Evolutionary conservation across 2,888 invertebrate species (phyloP).

Genomic region (Chirona hameri): DNA sequence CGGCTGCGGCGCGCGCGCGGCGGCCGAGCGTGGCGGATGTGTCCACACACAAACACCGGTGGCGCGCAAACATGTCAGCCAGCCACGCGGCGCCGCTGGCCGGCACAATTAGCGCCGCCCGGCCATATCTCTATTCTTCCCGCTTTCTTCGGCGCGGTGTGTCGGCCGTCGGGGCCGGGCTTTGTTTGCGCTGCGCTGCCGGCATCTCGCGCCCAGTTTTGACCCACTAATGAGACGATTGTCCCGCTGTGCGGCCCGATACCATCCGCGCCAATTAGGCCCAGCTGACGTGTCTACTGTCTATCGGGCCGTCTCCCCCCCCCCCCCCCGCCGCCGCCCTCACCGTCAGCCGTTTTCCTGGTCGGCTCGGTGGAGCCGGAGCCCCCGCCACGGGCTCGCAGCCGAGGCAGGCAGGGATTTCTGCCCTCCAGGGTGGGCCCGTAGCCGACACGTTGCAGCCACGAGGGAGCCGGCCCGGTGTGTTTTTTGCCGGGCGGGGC

Average conservation of each 20-base stretch:
- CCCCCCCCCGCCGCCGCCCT: not conserved
- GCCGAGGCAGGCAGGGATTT: not conserved
- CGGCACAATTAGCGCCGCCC: not conserved
- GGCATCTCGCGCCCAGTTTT: not conserved
- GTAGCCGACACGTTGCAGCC: not conserved
- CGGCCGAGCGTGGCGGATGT: not conserved
- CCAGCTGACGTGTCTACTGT: not conserved
- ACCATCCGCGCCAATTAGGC: slow-evolving; percentile 27
- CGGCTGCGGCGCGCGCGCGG: not conserved
- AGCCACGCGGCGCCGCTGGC: not conserved
- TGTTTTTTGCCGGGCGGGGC: not conserved
- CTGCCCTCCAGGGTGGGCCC: not conserved
- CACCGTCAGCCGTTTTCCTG: not conserved
- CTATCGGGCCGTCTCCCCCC: not conserved
- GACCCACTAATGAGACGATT: slow-evolving; percentile 23
- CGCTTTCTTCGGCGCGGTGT: not conserved
- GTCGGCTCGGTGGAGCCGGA: not conserved
- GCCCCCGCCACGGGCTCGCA: not conserved
- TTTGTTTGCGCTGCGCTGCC: not conserved
- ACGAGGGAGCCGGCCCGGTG: not conserved
- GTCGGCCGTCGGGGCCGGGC: not conserved
- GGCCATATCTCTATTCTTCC: not conserved
- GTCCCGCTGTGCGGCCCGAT: slow-evolving; percentile 23
- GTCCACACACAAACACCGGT: not conserved
- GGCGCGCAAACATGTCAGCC: not conserved